A percentile compares a stretch with the other conserved stretches of the same genome.
Evolutionary conservation across 2,113 vertebrate genomes (phyloP).

Genomic region (Neotragus pygmaeus): DNA sequence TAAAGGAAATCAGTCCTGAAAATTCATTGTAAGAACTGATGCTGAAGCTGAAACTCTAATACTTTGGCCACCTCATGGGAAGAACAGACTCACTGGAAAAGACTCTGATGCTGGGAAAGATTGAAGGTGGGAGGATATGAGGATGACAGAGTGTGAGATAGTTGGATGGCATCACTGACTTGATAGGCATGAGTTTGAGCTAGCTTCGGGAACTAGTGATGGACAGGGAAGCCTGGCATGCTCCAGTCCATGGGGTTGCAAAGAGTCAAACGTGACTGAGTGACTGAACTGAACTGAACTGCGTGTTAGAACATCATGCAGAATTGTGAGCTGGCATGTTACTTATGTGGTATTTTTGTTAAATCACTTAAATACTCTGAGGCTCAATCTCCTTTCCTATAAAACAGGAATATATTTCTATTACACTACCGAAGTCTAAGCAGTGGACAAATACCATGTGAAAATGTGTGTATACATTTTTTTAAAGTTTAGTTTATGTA

Average conservation of each 20-base stretch:
- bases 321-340: background rate
- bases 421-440: background rate
- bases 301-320: background rate
- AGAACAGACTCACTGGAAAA: background rate
- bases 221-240: background rate
- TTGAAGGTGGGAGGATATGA: background rate
- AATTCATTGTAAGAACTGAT: background rate
- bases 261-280: background rate
- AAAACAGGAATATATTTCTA: background rate
- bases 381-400: background rate
- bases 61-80: background rate
- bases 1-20: background rate
- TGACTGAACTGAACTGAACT: background rate
- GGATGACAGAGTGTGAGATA: background rate
- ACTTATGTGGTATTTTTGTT: background rate
- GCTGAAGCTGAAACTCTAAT: background rate
- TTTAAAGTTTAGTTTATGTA: background rate
- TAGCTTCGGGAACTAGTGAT: background rate
- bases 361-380: background rate
- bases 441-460: background rate
- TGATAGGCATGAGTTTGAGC: background rate
- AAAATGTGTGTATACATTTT: background rate
- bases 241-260: rapidly evolving
- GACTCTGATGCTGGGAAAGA: background rate
- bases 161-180: background rate